Conservation (phyloP, 2,797 vertebrate genomes). For the Dendrocincla tyrannina region DNA sequence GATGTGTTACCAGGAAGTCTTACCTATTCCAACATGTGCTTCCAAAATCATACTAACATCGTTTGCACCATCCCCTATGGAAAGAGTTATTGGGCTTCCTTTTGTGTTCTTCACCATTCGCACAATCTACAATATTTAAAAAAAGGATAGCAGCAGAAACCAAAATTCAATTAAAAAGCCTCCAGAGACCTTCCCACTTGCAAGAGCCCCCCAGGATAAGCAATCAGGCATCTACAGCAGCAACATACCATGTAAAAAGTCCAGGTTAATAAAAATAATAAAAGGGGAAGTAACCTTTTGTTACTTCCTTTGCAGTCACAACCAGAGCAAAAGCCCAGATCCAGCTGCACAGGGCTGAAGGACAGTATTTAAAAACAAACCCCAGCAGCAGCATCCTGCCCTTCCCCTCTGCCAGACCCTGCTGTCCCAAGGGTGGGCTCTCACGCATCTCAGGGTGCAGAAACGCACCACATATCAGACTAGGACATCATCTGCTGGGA, state of each 20-base stretch:
- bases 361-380: not conserved
- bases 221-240: not conserved
- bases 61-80: constrained; percentile 95
- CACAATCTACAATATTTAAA: constrained; percentile 83
- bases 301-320: not conserved
- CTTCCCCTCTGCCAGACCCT: not conserved
- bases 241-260: not conserved
- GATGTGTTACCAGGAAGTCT: not conserved
- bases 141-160: not conserved
- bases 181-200: not conserved
- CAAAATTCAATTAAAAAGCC: not conserved
- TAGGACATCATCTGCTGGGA: not conserved
- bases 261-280: not conserved
- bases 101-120: constrained; percentile 97
- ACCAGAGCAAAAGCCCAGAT: not conserved
- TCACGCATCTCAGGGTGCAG: not conserved
- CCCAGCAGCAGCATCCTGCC: not conserved
- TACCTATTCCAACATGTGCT: constrained; percentile 97
- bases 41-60: constrained; percentile 99
- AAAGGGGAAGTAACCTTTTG: not conserved
- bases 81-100: constrained; percentile 92
- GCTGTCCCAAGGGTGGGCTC: not conserved
- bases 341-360: not conserved
- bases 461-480: not conserved
- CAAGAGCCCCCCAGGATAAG: not conserved